phyloP scores from a whole-genome alignment of 2,113 vertebrate species.

The Clarias batrachus region DNA sequence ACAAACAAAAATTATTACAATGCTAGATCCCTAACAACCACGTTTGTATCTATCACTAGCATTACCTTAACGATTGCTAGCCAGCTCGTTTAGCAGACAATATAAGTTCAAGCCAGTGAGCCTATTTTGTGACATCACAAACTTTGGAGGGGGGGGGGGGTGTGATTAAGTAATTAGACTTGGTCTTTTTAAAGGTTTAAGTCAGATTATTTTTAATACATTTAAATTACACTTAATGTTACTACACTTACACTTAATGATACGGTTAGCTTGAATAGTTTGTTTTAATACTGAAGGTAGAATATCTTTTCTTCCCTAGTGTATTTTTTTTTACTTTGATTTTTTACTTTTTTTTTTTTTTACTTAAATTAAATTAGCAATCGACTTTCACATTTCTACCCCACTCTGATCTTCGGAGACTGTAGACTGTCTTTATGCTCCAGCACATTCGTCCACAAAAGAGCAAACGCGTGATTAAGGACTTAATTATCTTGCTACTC shows the following conservation, averaged over 20 bases:
- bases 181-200: background rate
- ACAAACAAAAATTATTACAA: background rate
- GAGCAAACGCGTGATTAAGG: conserved; percentile 33
- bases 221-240: background rate
- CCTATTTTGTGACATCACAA: background rate
- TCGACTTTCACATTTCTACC: background rate
- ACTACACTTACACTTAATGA: background rate
- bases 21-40: background rate
- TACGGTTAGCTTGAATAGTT: background rate
- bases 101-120: background rate
- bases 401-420: conserved; percentile 26
- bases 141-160: too few species aligned
- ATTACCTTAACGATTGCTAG: background rate
- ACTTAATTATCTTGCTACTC: conserved; percentile 27
- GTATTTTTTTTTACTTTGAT: background rate
- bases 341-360: background rate
- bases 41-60: background rate
- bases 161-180: background rate
- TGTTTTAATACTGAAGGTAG: background rate
- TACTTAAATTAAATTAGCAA: background rate
- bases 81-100: background rate
- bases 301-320: background rate
- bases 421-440: conserved; percentile 24
- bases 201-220: background rate
- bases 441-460: conserved; percentile 18